Conservation (phyloP, 2,113 vertebrate genomes). For the Silurus meridionalis region DNA sequence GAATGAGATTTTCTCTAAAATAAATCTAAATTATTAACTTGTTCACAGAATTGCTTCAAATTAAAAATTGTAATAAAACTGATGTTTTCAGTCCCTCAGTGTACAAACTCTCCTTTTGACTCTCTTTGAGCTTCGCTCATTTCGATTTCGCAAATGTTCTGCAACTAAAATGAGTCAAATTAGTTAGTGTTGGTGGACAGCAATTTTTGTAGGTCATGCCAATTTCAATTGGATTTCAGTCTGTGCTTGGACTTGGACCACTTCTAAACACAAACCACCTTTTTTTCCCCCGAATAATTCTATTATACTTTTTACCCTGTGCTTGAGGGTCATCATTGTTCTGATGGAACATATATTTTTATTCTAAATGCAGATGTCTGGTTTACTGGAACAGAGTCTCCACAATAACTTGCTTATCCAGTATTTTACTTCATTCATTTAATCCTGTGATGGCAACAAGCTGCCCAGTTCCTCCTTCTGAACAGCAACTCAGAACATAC, state of each 20-base stretch:
- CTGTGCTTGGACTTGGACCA: not conserved
- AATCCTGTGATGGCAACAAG: not conserved
- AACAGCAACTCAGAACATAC: not conserved
- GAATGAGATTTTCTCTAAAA: not conserved
- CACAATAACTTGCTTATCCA: not conserved
- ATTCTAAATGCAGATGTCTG: not conserved
- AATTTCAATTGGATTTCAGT: conserved; percentile 1
- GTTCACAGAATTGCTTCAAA: not conserved
- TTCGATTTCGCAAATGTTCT: not conserved
- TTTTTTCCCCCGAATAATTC: not conserved
- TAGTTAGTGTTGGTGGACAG: not conserved
- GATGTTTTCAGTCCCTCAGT: no score
- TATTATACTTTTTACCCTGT: not conserved
- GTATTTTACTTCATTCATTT: not conserved
- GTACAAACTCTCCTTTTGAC: not conserved
- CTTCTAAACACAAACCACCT: not conserved
- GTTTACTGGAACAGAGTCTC: not conserved
- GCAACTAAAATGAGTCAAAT: not conserved
- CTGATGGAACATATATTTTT: not conserved
- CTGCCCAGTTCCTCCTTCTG: not conserved
- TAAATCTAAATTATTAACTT: not conserved
- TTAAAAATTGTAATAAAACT: not conserved
- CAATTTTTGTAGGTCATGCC: not conserved
- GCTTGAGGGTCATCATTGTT: not conserved
- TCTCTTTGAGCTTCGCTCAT: not conserved